Evolutionary conservation across 2,113 vertebrate species (phyloP).

Genomic region (Corythornis madagascariensis): DNA sequence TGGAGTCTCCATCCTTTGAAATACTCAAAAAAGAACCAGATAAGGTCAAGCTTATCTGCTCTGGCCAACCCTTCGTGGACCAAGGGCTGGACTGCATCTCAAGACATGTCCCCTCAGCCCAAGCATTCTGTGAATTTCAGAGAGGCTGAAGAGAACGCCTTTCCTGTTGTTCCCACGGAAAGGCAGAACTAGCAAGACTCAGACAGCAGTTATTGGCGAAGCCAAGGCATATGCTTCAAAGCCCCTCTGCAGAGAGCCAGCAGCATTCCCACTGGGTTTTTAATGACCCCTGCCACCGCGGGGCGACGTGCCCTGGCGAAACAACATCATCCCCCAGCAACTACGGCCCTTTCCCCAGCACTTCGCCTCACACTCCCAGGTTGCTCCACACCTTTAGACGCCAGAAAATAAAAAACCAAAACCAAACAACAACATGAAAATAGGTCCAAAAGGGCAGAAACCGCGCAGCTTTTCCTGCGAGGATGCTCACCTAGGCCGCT

Average conservation of each 20-base stretch:
- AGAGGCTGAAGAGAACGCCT: neutral
- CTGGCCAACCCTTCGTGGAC: no score
- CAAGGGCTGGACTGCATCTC: neutral
- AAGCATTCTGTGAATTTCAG: neutral
- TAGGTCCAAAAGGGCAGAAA: accelerated
- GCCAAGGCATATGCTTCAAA: accelerated
- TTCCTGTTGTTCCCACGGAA: neutral
- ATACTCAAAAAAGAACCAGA: neutral
- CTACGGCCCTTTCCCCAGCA: accelerated
- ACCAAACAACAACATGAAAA: no score
- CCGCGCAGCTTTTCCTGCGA: neutral
- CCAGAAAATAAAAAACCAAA: neutral
- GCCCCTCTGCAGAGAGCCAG: accelerated
- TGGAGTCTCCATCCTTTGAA: neutral
- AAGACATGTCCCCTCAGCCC: no score
- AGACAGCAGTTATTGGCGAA: neutral
- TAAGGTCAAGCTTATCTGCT: neutral
- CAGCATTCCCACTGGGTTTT: accelerated
- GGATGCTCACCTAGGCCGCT: accelerated
- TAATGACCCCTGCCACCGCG: no score
- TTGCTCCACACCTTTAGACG: neutral
- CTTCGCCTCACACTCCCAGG: no score
- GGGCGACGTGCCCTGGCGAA: accelerated
- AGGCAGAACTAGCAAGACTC: no score
- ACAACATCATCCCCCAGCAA: neutral